phyloP scores from a whole-genome alignment of 1,140 invertebrate genomes.

The Zaprionus ghesquierei region DNA sequence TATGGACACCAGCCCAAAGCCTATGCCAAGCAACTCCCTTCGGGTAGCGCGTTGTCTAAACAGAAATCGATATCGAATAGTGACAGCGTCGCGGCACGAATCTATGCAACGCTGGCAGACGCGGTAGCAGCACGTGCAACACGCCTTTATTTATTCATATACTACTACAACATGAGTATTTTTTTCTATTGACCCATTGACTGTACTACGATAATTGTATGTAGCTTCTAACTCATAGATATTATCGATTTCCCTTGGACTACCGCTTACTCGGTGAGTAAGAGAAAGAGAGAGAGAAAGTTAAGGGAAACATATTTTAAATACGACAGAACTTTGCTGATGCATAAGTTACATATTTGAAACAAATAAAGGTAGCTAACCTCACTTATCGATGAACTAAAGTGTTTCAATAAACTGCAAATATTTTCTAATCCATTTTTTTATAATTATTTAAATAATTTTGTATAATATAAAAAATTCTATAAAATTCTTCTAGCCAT shows the following conservation, averaged over 20 bases:
- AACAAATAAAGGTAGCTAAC: no score
- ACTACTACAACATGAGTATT: slow-evolving; percentile 9
- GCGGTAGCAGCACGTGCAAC: slow-evolving; percentile 1
- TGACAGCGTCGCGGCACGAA: background rate
- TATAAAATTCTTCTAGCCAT: no score
- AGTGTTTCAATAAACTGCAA: no score
- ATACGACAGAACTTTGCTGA: no score
- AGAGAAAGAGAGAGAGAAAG: no score
- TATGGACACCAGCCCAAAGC: background rate
- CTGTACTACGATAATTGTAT: background rate
- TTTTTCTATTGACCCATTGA: background rate
- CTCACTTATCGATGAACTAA: no score
- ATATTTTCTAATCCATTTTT: no score
- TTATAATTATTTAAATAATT: no score
- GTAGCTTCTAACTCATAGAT: background rate
- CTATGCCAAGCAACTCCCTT: background rate
- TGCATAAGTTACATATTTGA: no score
- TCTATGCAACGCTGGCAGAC: background rate
- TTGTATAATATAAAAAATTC: no score
- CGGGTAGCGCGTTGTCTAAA: background rate
- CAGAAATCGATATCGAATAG: slow-evolving; percentile 17
- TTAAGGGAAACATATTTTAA: no score
- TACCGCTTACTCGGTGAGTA: background rate
- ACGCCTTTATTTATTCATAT: slow-evolving; percentile 37
- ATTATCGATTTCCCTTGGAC: slow-evolving; percentile 1